A percentile compares a stretch with the other conserved stretches of the same genome.
Conservation (phyloP, 2,888 invertebrate species). For the Habroteleia sp. region DNA sequence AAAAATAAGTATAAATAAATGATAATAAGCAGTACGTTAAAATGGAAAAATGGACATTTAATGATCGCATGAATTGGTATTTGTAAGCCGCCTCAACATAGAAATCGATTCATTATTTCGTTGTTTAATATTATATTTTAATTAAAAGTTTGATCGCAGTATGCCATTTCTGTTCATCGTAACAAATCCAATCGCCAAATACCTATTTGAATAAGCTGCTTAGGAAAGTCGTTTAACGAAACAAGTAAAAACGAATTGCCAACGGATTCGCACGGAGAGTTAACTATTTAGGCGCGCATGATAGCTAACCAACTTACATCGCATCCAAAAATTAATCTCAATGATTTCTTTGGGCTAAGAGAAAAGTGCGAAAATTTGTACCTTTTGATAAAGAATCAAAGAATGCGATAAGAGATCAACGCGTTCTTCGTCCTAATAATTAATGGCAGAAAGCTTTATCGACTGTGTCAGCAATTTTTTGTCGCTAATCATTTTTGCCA, state of each 20-base stretch:
- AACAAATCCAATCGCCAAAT: slow-evolving; percentile 55
- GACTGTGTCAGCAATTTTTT: slow-evolving; percentile 39
- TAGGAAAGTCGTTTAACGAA: slow-evolving; percentile 34
- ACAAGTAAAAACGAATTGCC: slow-evolving; percentile 38
- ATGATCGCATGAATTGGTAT: too few species aligned
- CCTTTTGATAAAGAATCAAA: slow-evolving; percentile 27
- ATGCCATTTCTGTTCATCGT: slow-evolving; percentile 49
- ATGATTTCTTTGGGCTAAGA: not conserved
- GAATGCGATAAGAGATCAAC: slow-evolving; percentile 2
- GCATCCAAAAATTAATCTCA: slow-evolving; percentile 13
- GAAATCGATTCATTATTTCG: slow-evolving; percentile 30
- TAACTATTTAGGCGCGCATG: slow-evolving; percentile 7
- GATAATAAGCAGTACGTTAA: too few species aligned
- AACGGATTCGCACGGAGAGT: not conserved
- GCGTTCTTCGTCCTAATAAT: slow-evolving; percentile 41
- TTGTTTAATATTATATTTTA: slow-evolving; percentile 45
- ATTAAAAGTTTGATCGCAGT: slow-evolving; percentile 49
- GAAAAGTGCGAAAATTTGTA: too few species aligned
- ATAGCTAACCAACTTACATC: slow-evolving; percentile 16
- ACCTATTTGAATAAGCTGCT: slow-evolving; percentile 57
- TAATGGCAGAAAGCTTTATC: slow-evolving; percentile 42
- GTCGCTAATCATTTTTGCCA: slow-evolving; percentile 23
- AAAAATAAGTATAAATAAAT: too few species aligned
- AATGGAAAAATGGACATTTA: too few species aligned
- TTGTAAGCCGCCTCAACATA: not conserved